Evolutionary conservation across 2,113 vertebrate species (phyloP).

Genomic region (Etheostoma cragini): DNA sequence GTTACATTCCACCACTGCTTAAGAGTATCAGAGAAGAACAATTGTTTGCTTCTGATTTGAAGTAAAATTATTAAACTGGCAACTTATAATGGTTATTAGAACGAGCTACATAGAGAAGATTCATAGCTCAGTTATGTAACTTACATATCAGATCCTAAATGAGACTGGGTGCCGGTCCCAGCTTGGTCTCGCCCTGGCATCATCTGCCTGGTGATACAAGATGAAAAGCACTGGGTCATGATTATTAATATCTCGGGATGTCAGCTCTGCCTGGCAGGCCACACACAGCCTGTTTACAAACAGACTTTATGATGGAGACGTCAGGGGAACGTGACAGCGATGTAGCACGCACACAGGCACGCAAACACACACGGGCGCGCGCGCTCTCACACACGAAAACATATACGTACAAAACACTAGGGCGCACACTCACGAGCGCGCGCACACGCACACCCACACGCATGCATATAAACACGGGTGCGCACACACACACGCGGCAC

Average conservation of each 20-base stretch:
- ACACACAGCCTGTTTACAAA: constrained; percentile 78
- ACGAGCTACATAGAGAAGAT: too few species aligned
- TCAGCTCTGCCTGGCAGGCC: constrained; percentile 36
- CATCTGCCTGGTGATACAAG: constrained; percentile 46
- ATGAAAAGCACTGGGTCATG: not conserved
- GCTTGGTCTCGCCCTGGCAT: not conserved
- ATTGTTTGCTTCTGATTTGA: too few species aligned
- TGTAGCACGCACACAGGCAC: not conserved
- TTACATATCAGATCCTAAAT: too few species aligned
- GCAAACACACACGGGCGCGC: too few species aligned
- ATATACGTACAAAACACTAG: not conserved
- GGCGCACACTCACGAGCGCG: not conserved
- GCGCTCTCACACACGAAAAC: not conserved
- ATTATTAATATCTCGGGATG: constrained; percentile 61
- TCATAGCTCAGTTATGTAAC: too few species aligned
- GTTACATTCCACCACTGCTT: too few species aligned
- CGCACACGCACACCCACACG: not conserved
- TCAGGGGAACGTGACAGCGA: constrained; percentile 47
- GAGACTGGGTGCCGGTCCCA: too few species aligned
- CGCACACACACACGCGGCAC: not conserved
- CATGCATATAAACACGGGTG: not conserved
- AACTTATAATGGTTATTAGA: too few species aligned
- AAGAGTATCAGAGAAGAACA: too few species aligned
- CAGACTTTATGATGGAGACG: constrained; percentile 54
- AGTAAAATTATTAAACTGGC: too few species aligned